Percentiles rank a stretch among this genome's conserved stretches.
Conservation (phyloP, 2,113 vertebrate genomes). For the Cyanoramphus novaezelandiae region DNA sequence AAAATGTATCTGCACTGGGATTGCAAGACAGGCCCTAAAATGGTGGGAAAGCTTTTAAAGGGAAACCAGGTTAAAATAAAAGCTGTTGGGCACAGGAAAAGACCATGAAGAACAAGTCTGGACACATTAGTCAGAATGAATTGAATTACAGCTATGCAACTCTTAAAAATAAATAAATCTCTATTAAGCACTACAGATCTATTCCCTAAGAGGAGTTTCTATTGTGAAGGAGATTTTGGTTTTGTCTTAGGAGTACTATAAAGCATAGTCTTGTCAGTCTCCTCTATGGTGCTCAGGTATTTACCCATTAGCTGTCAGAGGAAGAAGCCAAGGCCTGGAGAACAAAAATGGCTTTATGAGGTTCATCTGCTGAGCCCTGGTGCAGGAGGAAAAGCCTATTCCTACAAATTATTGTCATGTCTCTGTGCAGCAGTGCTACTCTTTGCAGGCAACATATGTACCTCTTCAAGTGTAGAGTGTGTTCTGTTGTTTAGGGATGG, state of each 20-base stretch:
- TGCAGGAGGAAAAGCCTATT: not conserved
- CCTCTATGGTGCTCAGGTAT: not conserved
- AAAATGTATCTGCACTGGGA: not conserved
- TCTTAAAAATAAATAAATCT: slow-evolving; percentile 24
- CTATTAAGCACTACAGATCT: not conserved
- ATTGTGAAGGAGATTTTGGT: not conserved
- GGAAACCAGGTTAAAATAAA: not conserved
- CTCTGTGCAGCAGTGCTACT: not conserved
- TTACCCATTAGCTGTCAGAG: not conserved
- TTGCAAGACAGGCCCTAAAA: not conserved
- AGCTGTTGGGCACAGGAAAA: not conserved
- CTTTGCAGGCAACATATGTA: accelerated
- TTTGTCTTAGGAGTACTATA: not conserved
- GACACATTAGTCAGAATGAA: not conserved
- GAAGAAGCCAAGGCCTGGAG: not conserved
- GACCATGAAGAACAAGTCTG: not conserved
- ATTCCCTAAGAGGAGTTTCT: not conserved
- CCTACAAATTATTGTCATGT: accelerated
- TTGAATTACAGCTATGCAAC: not conserved
- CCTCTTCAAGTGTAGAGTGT: accelerated
- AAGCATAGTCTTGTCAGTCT: not conserved
- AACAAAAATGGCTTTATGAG: not conserved
- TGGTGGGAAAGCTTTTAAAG: not conserved
- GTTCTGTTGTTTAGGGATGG: not conserved
- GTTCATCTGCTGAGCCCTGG: not conserved